phyloP scores from a whole-genome alignment of 2,797 vertebrate genomes.

The Schizothorax lantsangensis region DNA sequence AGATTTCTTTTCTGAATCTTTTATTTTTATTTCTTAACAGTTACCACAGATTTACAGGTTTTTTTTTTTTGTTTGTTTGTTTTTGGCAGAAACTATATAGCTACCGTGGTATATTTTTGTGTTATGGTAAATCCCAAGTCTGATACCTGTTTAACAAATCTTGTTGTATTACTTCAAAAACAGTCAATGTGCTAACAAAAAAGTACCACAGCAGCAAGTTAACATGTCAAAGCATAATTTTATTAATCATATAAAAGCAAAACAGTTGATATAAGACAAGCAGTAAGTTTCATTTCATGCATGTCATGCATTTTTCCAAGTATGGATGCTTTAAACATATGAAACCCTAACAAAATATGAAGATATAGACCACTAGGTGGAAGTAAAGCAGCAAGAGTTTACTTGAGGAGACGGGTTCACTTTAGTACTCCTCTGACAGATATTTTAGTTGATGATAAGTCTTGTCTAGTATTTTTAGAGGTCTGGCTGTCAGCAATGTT shows the following conservation, averaged over 20 bases:
- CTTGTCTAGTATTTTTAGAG: neutral
- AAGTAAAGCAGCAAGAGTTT: constrained; percentile 33
- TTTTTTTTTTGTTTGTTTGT: neutral
- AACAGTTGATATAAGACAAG: constrained; percentile 3
- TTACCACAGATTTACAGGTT: neutral
- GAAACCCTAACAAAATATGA: neutral
- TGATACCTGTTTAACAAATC: neutral
- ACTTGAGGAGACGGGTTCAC: neutral
- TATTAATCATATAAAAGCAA: neutral
- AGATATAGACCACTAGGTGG: constrained; percentile 57
- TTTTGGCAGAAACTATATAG: neutral
- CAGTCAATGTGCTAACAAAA: neutral
- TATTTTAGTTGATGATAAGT: neutral
- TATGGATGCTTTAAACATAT: neutral
- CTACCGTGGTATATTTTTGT: neutral
- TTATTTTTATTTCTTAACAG: neutral
- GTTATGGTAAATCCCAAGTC: neutral
- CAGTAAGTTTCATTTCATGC: neutral
- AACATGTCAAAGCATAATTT: neutral
- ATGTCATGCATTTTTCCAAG: constrained; percentile 9
- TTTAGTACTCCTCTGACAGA: neutral
- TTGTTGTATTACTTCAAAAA: neutral
- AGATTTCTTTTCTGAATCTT: neutral
- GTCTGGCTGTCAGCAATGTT: neutral
- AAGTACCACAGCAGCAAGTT: neutral